Evolutionary conservation across 2,888 invertebrate species (phyloP), one percentile per base, ranked within the genome.

Genomic region (Nemapogon koenigi): DNA sequence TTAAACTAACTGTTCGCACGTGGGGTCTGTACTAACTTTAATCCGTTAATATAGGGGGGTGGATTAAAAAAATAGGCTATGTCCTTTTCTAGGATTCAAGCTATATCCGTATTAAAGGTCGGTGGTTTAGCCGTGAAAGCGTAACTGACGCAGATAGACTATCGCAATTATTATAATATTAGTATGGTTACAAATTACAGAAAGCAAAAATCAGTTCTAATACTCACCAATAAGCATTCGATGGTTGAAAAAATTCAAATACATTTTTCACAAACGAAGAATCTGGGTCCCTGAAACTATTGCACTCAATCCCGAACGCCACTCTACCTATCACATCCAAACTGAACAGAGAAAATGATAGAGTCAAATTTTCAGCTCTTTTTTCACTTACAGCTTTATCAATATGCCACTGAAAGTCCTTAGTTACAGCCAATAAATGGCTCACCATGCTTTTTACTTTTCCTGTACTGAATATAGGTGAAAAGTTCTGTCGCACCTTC

Each of bases 401-500:
- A 15, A 48, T 49, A 37, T 31, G 57, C 2, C 55, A 45, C 3
- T 60, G 51, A 57, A 83, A 57, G 26, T 67, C 57, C 3, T 63
- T 46, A 1, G 70, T 75, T 39, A 81, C 76, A 11, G 63, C 55
- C 2, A 69, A 55, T 10, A 83, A 63, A 0, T 72, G 66, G 3
- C 51, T 51, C 42, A 82, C 81, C 81, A 84, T 83, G n/a, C 52
- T 64, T 51, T 81, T 83, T 35, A 85, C 57, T 55, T 83, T 84
- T 8, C 81, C 82, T 0, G 84, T 79, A 1, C 84, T 78, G 53
- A 84, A 86, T 1, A 82, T 78, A 1, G 84, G 83, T 1, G 83
- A 68, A 29, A 85, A 46, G 42, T 81, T 81, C 0, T 62, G 46
- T 35, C 85, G 60, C 16, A 84, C 52, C 39, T 62, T 62, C 44